Conservation (phyloP, 1,140 invertebrate genomes). For the Trachymyrmex cornetzi region DNA sequence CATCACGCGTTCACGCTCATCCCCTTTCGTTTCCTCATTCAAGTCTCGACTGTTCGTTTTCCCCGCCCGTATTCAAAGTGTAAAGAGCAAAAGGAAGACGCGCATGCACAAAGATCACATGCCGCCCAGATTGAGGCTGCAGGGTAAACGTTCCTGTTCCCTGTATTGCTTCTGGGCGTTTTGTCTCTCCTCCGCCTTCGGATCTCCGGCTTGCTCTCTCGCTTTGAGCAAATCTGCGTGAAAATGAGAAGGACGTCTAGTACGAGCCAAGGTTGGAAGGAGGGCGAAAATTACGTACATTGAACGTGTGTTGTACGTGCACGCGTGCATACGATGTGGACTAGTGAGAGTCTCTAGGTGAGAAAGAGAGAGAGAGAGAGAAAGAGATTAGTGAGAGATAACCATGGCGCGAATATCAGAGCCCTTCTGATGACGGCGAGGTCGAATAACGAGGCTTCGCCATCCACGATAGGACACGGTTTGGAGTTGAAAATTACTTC, state of each 20-base stretch:
- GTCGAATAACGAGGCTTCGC: constrained; percentile 62
- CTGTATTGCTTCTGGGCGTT: constrained; percentile 31
- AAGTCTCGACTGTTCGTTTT: constrained; percentile 32
- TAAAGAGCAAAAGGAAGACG: constrained; percentile 71
- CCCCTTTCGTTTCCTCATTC: constrained; percentile 27
- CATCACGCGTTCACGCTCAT: background rate
- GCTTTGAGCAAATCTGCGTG: constrained; percentile 80
- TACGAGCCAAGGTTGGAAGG: background rate
- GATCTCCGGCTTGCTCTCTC: constrained; percentile 62
- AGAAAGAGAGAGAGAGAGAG: constrained; percentile 3
- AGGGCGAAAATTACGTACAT: constrained; percentile 3
- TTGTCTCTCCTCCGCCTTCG: constrained; percentile 50
- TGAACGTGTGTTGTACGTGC: constrained; percentile 22
- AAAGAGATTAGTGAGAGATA: background rate
- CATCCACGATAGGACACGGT: constrained; percentile 38
- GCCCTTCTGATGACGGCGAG: constrained; percentile 52
- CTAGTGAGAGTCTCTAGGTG: background rate
- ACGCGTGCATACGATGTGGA: background rate
- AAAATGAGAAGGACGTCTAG: constrained; percentile 76
- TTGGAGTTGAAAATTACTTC: constrained; percentile 66
- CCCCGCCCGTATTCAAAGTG: constrained; percentile 79
- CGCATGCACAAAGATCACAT: constrained; percentile 78
- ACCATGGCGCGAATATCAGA: constrained; percentile 52
- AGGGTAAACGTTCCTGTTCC: constrained; percentile 81
- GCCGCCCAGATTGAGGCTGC: constrained; percentile 81